phyloP scores from a whole-genome alignment of 1,140 invertebrate genomes.

The Polyergus mexicanus region DNA sequence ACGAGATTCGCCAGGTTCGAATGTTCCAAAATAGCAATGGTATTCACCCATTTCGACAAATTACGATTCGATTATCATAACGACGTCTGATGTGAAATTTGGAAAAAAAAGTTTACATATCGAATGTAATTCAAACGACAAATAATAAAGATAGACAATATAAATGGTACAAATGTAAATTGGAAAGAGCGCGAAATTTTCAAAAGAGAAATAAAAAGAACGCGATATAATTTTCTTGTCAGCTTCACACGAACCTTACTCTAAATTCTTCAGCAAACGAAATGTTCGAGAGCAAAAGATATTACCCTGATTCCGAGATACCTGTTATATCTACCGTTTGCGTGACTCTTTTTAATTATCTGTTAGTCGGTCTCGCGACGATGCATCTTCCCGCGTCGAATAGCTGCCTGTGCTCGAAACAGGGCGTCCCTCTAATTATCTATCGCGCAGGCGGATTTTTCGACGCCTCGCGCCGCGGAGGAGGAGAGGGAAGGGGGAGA shows the following conservation, averaged over 20 bases:
- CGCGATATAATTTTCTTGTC: neutral
- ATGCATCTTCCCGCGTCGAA: conserved; percentile 25
- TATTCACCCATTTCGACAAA: conserved; percentile 14
- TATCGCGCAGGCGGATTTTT: conserved; percentile 41
- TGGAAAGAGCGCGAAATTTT: neutral
- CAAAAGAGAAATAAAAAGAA: neutral
- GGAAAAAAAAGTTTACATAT: neutral
- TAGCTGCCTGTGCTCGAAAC: neutral
- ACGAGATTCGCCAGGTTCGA: conserved; percentile 13
- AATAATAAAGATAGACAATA: neutral
- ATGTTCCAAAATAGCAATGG: conserved; percentile 20
- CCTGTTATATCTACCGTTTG: neutral
- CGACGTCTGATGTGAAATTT: neutral
- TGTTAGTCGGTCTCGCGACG: neutral
- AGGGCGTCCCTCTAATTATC: conserved; percentile 53
- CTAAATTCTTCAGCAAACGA: neutral
- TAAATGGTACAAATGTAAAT: neutral
- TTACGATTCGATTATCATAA: conserved; percentile 17
- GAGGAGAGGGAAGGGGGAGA: neutral
- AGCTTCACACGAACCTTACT: neutral
- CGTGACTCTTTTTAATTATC: conserved; percentile 29
- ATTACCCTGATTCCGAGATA: neutral
- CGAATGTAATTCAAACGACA: neutral
- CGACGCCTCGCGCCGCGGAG: conserved; percentile 17
- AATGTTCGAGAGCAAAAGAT: neutral